A percentile compares a stretch with the other conserved stretches of the same genome.
phyloP scores from a whole-genome alignment of 2,888 invertebrate species.

The Glyphotaelius pellucidus region DNA sequence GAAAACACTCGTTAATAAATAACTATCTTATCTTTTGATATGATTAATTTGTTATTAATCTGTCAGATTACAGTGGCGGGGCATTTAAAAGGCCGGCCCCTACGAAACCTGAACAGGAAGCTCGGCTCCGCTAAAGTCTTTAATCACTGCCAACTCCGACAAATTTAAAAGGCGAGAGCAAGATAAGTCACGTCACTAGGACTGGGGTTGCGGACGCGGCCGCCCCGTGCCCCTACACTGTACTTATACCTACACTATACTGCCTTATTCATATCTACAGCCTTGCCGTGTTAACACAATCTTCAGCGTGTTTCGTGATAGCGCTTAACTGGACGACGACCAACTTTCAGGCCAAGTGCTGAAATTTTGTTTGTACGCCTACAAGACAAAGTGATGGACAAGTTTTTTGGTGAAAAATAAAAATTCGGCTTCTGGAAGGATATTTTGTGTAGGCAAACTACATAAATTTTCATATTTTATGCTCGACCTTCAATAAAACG shows the following conservation, averaged over 20 bases:
- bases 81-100: conserved; percentile 15
- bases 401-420: not conserved
- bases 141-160: conserved; percentile 46
- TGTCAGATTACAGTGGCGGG: conserved; percentile 18
- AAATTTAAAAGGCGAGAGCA: conserved; percentile 42
- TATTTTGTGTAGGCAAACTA: not conserved
- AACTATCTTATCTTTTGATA: conserved; percentile 10
- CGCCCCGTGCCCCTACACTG: not conserved
- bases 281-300: conserved; percentile 28
- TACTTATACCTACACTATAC: not conserved
- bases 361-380: conserved; percentile 1
- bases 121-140: conserved; percentile 42
- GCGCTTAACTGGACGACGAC: not conserved
- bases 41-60: conserved; percentile 40
- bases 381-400: not conserved
- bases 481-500: not conserved
- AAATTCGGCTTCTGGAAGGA: not conserved
- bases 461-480: conserved; percentile 7
- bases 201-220: conserved; percentile 13
- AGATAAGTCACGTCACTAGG: conserved; percentile 47
- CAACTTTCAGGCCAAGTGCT: not conserved
- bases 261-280: conserved; percentile 36
- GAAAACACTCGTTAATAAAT: conserved; percentile 6
- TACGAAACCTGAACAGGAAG: conserved; percentile 5
- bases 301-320: conserved; percentile 29